Evolutionary conservation across 2,113 vertebrate genomes (phyloP).

Genomic region (Tinamus guttatus): DNA sequence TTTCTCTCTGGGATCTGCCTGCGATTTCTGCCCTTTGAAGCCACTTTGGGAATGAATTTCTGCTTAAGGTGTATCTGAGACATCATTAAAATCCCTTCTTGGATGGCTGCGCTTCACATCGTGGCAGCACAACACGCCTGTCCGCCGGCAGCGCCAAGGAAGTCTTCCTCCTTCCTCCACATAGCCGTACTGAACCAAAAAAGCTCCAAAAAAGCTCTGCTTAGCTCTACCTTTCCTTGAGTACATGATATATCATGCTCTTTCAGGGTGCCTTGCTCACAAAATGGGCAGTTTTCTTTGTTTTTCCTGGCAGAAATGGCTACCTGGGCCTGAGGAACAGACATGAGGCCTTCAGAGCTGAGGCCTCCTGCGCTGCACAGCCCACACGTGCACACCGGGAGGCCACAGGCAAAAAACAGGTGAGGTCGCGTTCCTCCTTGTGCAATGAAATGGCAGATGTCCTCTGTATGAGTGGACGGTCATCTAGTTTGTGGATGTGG

Average conservation of each 20-base stretch:
- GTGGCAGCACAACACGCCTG: neutral
- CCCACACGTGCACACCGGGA: accelerated
- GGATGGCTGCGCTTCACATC: neutral
- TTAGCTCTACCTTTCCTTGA: neutral
- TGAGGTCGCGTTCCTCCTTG: neutral
- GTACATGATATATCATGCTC: neutral
- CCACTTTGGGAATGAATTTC: accelerated
- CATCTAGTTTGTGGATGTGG: accelerated
- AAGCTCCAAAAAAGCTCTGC: neutral
- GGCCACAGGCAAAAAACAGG: accelerated
- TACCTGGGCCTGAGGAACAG: neutral
- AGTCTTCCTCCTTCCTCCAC: neutral
- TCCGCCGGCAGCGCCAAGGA: neutral
- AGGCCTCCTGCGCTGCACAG: neutral
- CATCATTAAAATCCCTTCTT: neutral
- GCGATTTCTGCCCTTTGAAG: neutral
- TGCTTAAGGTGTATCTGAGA: accelerated
- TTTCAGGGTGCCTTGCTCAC: neutral
- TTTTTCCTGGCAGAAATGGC: neutral
- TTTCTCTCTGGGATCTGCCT: neutral
- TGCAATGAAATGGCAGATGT: neutral
- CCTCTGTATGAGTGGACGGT: neutral
- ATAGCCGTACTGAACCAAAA: neutral
- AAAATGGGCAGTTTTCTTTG: neutral
- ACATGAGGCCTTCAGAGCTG: accelerated